Evolutionary conservation across 2,113 vertebrate species (phyloP).

Genomic region (Lepisosteus oculatus): DNA sequence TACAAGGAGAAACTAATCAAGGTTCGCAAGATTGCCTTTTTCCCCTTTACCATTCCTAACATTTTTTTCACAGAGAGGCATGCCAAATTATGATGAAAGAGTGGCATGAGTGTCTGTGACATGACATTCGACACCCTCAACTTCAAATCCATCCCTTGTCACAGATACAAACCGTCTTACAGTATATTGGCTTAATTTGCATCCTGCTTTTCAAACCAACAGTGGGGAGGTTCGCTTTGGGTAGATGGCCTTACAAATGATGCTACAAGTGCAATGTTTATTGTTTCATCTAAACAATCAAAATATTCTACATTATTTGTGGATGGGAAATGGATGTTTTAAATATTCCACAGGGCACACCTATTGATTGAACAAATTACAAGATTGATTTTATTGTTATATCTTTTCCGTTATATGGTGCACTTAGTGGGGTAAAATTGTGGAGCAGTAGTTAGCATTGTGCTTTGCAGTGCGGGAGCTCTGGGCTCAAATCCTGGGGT

Average conservation of each 20-base stretch:
- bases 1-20: constrained; percentile 30
- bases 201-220: constrained; percentile 35
- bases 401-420: too few species aligned
- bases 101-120: constrained; percentile 43
- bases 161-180: constrained; percentile 41
- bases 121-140: constrained; percentile 50
- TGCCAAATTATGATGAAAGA: constrained; percentile 52
- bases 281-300: too few species aligned
- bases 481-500: too few species aligned
- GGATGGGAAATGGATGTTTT: too few species aligned
- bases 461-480: too few species aligned
- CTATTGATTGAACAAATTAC: too few species aligned
- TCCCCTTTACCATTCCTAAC: constrained; percentile 28
- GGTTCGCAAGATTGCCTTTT: constrained; percentile 36
- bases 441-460: too few species aligned
- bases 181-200: constrained; percentile 56
- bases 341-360: too few species aligned
- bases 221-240: constrained; percentile 15
- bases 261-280: constrained; percentile 28
- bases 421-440: too few species aligned
- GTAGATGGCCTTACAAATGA: constrained; percentile 28
- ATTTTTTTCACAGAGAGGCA: constrained; percentile 34
- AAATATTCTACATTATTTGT: too few species aligned
- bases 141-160: constrained; percentile 50
- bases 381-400: too few species aligned